Evolutionary conservation across 2,888 invertebrate genomes (phyloP).

Genomic region (Hirtodrosophila alboralis): DNA sequence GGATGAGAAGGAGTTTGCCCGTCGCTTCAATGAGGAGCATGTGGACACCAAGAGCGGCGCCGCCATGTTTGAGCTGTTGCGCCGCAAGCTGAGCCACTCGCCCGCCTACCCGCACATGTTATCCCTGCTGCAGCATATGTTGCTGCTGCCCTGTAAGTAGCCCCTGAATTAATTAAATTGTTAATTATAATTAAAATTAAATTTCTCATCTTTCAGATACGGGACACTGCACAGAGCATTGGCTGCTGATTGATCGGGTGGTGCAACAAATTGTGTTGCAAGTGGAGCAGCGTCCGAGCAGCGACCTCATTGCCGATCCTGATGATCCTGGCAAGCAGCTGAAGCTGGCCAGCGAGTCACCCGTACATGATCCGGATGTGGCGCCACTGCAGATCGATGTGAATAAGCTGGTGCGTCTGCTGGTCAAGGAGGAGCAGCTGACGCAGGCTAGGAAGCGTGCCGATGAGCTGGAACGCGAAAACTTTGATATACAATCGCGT

Average conservation of each 20-base stretch:
- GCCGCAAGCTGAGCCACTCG: conserved; percentile 95
- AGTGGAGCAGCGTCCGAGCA: conserved; percentile 84
- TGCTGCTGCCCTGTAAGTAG: conserved; percentile 91
- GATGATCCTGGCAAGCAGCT: conserved; percentile 83
- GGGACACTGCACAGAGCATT: conserved; percentile 94
- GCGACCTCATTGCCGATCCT: conserved; percentile 81
- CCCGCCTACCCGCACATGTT: conserved; percentile 96
- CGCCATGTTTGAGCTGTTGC: conserved; percentile 95
- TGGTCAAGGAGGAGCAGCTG: conserved; percentile 97
- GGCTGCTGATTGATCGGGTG: conserved; percentile 96
- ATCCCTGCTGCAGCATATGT: conserved; percentile 94
- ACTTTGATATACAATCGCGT: conserved; percentile 93
- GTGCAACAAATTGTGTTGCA: conserved; percentile 97
- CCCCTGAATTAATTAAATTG: too few species aligned
- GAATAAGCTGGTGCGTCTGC: conserved; percentile 93
- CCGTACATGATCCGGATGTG: conserved; percentile 90
- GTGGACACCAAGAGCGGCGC: conserved; percentile 97
- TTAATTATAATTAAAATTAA: too few species aligned
- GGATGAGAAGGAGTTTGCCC: conserved; percentile 96
- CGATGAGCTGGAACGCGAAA: conserved; percentile 94
- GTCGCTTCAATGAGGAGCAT: conserved; percentile 95
- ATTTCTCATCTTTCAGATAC: conserved; percentile 86
- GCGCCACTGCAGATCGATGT: conserved; percentile 95
- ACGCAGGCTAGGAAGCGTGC: conserved; percentile 94
- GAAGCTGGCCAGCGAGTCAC: conserved; percentile 62